These are phyloP conservation scores for Zoanthus gigantus DNA, from an alignment of 92 coral and sea anemone species.

Conservation along the genomic window DNA sequence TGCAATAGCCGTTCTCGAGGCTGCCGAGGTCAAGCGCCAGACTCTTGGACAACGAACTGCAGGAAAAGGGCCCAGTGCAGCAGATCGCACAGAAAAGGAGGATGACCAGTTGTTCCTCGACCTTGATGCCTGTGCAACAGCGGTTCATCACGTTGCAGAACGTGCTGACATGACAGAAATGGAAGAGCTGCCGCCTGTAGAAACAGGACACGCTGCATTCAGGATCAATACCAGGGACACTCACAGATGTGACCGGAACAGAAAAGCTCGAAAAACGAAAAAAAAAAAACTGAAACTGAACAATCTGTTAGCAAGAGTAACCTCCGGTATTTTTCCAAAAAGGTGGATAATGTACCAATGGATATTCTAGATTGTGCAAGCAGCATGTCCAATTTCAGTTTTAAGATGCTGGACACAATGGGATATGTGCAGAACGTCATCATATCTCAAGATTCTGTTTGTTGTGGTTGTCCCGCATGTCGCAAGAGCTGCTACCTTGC, in stretches of 20 bases:
- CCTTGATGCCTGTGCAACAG: too few species aligned
- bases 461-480: conserved; percentile 42
- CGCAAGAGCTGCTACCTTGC: conserved; percentile 40
- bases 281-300: too few species aligned
- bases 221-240: too few species aligned
- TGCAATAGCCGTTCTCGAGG: conserved; percentile 35
- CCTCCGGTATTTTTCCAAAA: too few species aligned
- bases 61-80: conserved; percentile 31
- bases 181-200: too few species aligned
- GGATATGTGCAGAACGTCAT: conserved; percentile 43
- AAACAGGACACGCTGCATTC: too few species aligned
- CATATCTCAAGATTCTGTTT: conserved; percentile 34
- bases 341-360: conserved; percentile 19
- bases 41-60: conserved; percentile 19
- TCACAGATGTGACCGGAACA: too few species aligned
- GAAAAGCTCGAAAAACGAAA: too few species aligned
- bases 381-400: conserved; percentile 37
- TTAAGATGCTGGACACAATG: conserved; percentile 60
- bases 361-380: conserved; percentile 46
- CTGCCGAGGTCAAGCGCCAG: conserved; percentile 13
- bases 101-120: too few species aligned
- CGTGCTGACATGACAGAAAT: too few species aligned
- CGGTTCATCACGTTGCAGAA: too few species aligned
- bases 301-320: too few species aligned
- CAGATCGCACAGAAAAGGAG: conserved; percentile 7